Percentiles rank a stretch among this genome's conserved stretches.
Evolutionary conservation across 1,140 invertebrate species (phyloP).

Genomic region (Drosophila sturtevanti): DNA sequence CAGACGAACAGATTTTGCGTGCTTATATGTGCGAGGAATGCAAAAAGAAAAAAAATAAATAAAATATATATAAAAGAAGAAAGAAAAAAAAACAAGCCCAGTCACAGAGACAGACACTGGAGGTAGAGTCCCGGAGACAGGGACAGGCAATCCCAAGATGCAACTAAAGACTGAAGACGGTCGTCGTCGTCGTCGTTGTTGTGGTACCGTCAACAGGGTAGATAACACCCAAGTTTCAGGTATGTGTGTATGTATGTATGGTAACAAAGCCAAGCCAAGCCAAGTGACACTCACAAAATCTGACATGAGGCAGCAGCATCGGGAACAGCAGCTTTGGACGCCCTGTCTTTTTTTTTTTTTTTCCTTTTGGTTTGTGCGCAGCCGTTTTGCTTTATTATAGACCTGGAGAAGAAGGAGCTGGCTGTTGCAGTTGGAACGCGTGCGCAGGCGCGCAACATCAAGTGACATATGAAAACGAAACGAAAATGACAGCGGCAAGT

Average conservation of each 20-base stretch:
- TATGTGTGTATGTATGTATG: no score
- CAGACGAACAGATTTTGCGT: constrained; percentile 76
- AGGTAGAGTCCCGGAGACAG: background rate
- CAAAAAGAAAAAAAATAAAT: constrained; percentile 45
- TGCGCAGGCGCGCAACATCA: constrained; percentile 57
- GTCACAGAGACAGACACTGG: constrained; percentile 5
- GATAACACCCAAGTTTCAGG: constrained; percentile 68
- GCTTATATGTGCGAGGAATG: constrained; percentile 63
- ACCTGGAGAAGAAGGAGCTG: constrained; percentile 15
- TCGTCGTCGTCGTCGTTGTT: constrained; percentile 19
- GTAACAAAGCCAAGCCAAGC: constrained; percentile 58
- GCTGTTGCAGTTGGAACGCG: constrained; percentile 20
- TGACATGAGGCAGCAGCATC: constrained; percentile 65
- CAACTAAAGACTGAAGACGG: constrained; percentile 71
- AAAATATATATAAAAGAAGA: no score
- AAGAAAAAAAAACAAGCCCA: constrained; percentile 30
- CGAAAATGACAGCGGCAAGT: constrained; percentile 79
- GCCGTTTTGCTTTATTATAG: constrained; percentile 79
- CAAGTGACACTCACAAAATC: constrained; percentile 81
- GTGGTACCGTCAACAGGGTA: constrained; percentile 42
- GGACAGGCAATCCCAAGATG: constrained; percentile 32
- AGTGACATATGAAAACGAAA: constrained; percentile 79
- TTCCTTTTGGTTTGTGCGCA: no score
- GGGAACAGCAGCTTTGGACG: constrained; percentile 71
- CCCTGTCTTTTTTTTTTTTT: no score